Evolutionary conservation across 2,113 vertebrate genomes (phyloP).

Genomic region (Podocnemis expansa): DNA sequence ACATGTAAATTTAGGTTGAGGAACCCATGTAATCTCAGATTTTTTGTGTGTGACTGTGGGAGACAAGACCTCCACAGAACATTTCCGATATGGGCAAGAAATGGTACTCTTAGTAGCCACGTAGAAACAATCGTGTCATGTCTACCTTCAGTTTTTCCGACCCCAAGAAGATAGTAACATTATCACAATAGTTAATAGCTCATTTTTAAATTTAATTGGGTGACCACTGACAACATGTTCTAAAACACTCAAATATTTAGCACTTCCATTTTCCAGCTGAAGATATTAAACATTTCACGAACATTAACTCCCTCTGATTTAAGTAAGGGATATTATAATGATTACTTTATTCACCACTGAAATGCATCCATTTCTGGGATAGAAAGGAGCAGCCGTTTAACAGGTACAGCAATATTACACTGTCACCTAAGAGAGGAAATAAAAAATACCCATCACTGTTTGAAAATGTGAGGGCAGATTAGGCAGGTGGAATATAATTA

Average conservation of each 20-base stretch:
- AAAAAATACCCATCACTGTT: not conserved
- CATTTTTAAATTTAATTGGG: not conserved
- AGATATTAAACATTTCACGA: not conserved
- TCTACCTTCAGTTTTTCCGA: not conserved
- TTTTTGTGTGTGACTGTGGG: not conserved
- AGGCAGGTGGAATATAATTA: rapidly evolving
- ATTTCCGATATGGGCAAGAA: not conserved
- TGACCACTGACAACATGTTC: not conserved
- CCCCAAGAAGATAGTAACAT: not conserved
- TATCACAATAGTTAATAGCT: not conserved
- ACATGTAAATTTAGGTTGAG: not conserved
- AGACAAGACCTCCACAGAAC: not conserved
- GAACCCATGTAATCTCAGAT: rapidly evolving
- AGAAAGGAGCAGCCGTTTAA: rapidly evolving
- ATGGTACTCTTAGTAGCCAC: not conserved
- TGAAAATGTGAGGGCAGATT: not conserved
- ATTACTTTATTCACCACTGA: not conserved
- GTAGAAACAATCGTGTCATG: rapidly evolving
- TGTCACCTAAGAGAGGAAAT: not conserved
- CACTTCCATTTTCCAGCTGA: not conserved
- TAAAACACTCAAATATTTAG: not conserved
- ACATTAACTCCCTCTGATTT: not conserved
- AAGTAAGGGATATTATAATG: not conserved
- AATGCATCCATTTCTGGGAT: not conserved
- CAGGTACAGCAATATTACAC: not conserved